Conservation (phyloP, 2,888 invertebrate genomes). For the Parnassius apollo region DNA sequence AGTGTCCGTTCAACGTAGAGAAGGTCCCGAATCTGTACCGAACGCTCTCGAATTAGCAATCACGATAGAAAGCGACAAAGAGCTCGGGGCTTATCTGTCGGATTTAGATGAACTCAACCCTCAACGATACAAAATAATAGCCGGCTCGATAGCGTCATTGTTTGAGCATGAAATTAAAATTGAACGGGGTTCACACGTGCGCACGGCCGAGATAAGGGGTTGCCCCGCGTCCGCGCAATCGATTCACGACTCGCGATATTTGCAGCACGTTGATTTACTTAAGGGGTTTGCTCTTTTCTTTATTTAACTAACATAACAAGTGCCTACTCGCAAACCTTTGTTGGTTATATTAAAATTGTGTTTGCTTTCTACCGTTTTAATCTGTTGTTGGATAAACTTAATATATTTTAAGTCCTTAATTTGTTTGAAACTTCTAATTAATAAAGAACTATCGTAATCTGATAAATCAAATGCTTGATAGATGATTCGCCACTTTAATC, state of each 20-base stretch:
- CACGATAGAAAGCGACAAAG: constrained; percentile 69
- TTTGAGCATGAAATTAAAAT: constrained; percentile 82
- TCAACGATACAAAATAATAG: constrained; percentile 78
- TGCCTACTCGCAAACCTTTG: constrained; percentile 48
- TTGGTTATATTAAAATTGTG: constrained; percentile 44
- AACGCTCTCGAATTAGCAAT: constrained; percentile 68
- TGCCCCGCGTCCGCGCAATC: constrained; percentile 58
- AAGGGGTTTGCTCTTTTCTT: constrained; percentile 73
- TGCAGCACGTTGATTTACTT: constrained; percentile 65
- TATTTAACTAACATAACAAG: constrained; percentile 58
- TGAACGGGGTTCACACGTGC: constrained; percentile 80
- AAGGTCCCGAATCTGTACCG: constrained; percentile 34
- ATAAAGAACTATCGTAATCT: too few species aligned
- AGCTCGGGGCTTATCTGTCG: constrained; percentile 70
- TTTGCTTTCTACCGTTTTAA: constrained; percentile 43
- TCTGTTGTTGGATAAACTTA: constrained; percentile 17
- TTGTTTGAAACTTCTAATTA: too few species aligned
- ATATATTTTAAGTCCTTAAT: background rate
- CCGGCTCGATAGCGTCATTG: constrained; percentile 78
- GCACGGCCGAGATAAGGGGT: constrained; percentile 75
- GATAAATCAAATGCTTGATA: too few species aligned
- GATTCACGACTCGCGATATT: constrained; percentile 66
- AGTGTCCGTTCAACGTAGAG: constrained; percentile 40
- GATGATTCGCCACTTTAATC: too few species aligned
- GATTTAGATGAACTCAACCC: constrained; percentile 80